Base-by-base conservation (phyloP, 1,140 invertebrate species). In the Drosophila fuyamai region DNA sequence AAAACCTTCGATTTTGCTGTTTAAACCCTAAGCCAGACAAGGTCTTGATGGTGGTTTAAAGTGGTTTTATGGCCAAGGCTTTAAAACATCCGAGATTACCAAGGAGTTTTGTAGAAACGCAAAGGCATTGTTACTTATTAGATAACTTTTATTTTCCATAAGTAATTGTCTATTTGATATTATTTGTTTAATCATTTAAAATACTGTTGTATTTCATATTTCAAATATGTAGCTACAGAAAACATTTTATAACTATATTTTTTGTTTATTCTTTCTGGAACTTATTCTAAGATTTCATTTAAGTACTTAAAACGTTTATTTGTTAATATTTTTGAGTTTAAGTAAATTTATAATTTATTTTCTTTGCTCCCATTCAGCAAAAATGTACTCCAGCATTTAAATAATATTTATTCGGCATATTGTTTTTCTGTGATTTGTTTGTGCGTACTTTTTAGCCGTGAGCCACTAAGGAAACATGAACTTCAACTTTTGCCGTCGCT, bases 381-480 rank as follows among this genome's bases (percentile, higher is more conserved):
- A 29, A 14, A 8, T 7, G 9, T 27, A 55, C 56, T 18, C 12
- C 14, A 38, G n/a, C 38, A 43, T 44, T 67, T 16, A 51, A 62
- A 38, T 36, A 65, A 53, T 44, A 67, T 66, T 65, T 65, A 53
- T 44, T 18, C 35, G 18, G 32, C 41, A 6, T 32, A 32, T 55
- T 43, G 14, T 35, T 60, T 73, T 36, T 14, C n/a, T 50, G 41
- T 58, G 40, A 48, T 51, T 65, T 46, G 44, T 59, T 66, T 41
- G 65, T 68, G 59, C 65, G 62, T 54, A 50, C 51, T 71, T 48
- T 71, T 71, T 5, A 53, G 72, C 79, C 60, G 41, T 63, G 48
- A 62, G 73, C 60, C n/a, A 70, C 65, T 70, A 66, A 50, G 38
- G 63, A 71, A 70, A 81, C 43, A 57, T 76, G 65, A 83, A 79